Evolutionary conservation across 2,888 invertebrate species (phyloP).

Genomic region (Eucera pruinosa): DNA sequence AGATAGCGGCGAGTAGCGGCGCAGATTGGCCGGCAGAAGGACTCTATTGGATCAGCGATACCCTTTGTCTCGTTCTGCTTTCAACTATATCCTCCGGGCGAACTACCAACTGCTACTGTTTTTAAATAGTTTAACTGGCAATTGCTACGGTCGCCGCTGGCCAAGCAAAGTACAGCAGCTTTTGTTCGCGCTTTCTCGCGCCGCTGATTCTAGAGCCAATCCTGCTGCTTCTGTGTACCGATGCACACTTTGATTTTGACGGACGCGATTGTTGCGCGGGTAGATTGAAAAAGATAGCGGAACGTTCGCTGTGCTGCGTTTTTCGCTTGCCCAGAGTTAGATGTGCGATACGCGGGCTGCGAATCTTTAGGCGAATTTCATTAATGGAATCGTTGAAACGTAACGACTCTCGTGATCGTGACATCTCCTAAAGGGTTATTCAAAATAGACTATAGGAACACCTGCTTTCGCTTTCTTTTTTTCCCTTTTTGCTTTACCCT

Average conservation of each 20-base stretch:
- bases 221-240: not conserved
- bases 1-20: conserved; percentile 57
- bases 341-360: no score
- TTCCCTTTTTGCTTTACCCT: no score
- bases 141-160: conserved; percentile 17
- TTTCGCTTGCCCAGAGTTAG: no score
- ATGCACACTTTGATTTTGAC: conserved; percentile 19
- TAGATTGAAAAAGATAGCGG: not conserved
- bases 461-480: no score
- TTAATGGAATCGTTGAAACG: no score
- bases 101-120: conserved; percentile 67
- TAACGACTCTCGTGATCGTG: no score
- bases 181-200: conserved; percentile 23
- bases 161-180: conserved; percentile 18
- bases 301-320: not conserved
- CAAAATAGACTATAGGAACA: no score
- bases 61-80: conserved; percentile 64
- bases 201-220: conserved; percentile 10
- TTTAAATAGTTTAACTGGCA: conserved; percentile 48
- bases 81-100: conserved; percentile 62
- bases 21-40: conserved; percentile 60
- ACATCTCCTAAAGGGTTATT: no score
- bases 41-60: conserved; percentile 66
- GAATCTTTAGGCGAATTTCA: no score
- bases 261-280: not conserved